A percentile compares a stretch with the other conserved stretches of the same genome.
Evolutionary conservation across 1,140 invertebrate species (phyloP).

Genomic region (Latrodectus geometricus): DNA sequence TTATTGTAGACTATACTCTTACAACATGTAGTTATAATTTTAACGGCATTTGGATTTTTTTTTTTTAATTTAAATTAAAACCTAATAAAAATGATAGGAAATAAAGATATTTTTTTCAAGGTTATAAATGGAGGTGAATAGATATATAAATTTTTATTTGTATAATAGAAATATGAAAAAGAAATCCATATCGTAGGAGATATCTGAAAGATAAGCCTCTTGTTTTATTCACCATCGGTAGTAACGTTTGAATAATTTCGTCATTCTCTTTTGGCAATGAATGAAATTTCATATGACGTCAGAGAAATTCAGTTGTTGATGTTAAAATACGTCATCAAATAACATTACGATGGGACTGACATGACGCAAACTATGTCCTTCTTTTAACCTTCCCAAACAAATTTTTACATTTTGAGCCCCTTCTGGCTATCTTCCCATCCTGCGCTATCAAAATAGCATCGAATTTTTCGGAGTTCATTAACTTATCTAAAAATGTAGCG

Average conservation of each 20-base stretch:
- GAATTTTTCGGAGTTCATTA: not conserved
- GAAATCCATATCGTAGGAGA: no score
- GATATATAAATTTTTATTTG: no score
- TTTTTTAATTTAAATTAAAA: no score
- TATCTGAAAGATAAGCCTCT: no score
- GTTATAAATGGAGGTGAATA: no score
- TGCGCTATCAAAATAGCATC: not conserved
- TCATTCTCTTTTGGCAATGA: not conserved
- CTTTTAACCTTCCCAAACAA: not conserved
- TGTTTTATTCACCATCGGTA: no score
- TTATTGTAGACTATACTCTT: no score
- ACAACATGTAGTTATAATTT: no score
- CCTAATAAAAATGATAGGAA: no score
- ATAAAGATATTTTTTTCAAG: no score
- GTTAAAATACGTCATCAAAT: not conserved
- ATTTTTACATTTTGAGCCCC: not conserved
- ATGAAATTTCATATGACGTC: not conserved
- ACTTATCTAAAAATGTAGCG: not conserved
- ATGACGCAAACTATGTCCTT: not conserved
- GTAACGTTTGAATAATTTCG: not conserved
- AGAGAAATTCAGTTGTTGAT: not conserved
- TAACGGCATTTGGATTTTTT: no score
- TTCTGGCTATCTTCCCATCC: not conserved
- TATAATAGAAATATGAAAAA: no score
- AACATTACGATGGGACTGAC: not conserved